These are phyloP conservation scores for Cryptotermes secundus DNA, from an alignment of 1,140 invertebrate genomes.

Conservation along the genomic window DNA sequence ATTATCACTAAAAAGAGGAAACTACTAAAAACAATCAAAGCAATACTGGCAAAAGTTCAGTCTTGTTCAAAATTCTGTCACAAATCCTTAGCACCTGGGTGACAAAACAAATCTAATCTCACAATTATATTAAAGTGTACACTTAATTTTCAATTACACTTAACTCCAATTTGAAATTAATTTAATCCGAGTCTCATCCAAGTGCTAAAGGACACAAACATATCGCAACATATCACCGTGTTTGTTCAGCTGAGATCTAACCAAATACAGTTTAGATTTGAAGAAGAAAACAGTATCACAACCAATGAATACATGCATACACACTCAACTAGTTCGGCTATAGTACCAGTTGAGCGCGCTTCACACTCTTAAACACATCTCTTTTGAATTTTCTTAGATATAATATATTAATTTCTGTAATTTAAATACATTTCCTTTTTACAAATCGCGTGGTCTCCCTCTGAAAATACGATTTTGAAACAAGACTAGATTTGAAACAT, in stretches of 20 bases:
- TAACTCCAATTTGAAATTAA: not conserved
- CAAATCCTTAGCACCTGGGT: conserved; percentile 12
- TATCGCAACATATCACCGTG: not conserved
- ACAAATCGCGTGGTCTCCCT: not conserved
- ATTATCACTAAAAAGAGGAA: not conserved
- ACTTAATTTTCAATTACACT: not conserved
- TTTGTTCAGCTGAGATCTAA: not conserved
- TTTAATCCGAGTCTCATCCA: not conserved
- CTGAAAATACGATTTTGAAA: conserved; percentile 3
- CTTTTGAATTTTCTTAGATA: not conserved
- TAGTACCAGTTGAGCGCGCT: not conserved
- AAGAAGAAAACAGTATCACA: not conserved
- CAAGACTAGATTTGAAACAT: conserved; percentile 9
- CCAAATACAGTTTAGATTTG: conserved; percentile 6
- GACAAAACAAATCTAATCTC: not conserved
- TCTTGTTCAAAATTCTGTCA: conserved; percentile 25
- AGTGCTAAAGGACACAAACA: not conserved
- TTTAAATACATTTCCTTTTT: not conserved
- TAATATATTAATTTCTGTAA: not conserved
- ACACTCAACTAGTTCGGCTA: not conserved
- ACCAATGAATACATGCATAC: conserved; percentile 4
- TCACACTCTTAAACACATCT: not conserved
- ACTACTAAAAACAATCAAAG: conserved; percentile 23
- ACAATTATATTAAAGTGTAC: not conserved
- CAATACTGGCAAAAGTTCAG: conserved; percentile 34